Conservation (phyloP, 2,113 vertebrate species). For the Tupaia tana region DNA sequence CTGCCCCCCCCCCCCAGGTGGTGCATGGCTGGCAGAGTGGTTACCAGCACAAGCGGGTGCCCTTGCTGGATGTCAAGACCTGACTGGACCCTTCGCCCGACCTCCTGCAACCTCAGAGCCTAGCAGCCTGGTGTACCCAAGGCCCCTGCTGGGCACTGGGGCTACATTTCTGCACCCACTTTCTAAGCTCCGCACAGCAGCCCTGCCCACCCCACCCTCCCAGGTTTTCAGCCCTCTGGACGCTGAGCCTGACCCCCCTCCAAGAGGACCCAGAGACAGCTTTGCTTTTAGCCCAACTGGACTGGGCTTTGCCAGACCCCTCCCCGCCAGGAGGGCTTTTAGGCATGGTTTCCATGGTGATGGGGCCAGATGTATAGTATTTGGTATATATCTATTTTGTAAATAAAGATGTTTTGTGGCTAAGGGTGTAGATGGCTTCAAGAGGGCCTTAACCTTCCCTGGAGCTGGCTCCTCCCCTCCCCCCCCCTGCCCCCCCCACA, state of each 20-base stretch:
- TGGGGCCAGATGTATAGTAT: conserved; percentile 49
- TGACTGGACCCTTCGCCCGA: conserved; percentile 40
- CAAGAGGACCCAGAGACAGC: neutral
- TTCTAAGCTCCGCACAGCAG: neutral
- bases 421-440: neutral
- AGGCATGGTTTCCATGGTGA: neutral
- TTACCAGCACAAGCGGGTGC: conserved; percentile 89
- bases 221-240: neutral
- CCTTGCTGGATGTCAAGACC: conserved; percentile 87
- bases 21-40: conserved; percentile 90
- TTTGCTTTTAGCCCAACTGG: neutral
- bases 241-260: neutral
- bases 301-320: neutral
- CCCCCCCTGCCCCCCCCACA: too few species aligned
- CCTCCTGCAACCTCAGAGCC: neutral
- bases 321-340: neutral
- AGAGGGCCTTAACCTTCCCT: neutral
- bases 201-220: too few species aligned
- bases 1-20: conserved; percentile 83
- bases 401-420: conserved; percentile 81
- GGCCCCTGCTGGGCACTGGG: neutral
- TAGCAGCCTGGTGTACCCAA: rapidly evolving
- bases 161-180: neutral
- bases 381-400: conserved; percentile 74
- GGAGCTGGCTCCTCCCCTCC: rapidly evolving